Evolutionary conservation across 1,140 invertebrate species (phyloP).

Genomic region (Cydia strobilella): DNA sequence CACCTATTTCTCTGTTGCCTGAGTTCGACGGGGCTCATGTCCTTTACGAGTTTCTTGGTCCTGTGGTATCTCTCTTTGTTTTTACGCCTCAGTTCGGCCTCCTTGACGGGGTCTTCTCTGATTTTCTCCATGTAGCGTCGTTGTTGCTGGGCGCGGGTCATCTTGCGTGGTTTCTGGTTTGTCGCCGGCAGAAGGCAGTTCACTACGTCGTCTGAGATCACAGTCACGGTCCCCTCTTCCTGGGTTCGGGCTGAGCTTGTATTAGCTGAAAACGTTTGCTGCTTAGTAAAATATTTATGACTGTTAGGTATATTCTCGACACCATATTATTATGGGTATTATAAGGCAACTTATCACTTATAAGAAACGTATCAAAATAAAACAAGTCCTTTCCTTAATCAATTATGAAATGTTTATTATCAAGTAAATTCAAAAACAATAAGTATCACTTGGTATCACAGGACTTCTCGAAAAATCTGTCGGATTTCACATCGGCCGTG

Average conservation of each 20-base stretch:
- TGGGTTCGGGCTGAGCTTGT: not conserved
- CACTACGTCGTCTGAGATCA: not conserved
- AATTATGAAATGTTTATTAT: too few relatives aligned
- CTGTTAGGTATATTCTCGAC: not conserved
- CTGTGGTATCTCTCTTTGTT: not conserved
- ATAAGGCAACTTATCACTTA: not conserved
- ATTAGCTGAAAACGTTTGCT: not conserved
- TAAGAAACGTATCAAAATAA: not conserved
- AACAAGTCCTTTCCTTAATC: not conserved
- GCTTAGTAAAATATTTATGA: not conserved
- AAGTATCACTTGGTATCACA: too few relatives aligned
- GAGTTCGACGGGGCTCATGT: not conserved
- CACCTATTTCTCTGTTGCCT: not conserved
- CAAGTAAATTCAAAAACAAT: too few relatives aligned
- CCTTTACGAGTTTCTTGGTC: slow-evolving; percentile 4
- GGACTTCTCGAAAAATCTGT: too few relatives aligned
- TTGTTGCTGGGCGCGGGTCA: slow-evolving; percentile 1
- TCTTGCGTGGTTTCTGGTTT: not conserved
- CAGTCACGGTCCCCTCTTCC: not conserved
- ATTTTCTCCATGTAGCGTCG: slow-evolving; percentile 7
- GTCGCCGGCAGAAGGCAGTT: not conserved
- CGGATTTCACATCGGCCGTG: too few relatives aligned
- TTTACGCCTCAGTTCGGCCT: not conserved
- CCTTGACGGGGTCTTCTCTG: not conserved
- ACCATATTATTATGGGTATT: not conserved